Base-by-base conservation (phyloP, 1,140 invertebrate species). In the Chironomus tepperi region DNA sequence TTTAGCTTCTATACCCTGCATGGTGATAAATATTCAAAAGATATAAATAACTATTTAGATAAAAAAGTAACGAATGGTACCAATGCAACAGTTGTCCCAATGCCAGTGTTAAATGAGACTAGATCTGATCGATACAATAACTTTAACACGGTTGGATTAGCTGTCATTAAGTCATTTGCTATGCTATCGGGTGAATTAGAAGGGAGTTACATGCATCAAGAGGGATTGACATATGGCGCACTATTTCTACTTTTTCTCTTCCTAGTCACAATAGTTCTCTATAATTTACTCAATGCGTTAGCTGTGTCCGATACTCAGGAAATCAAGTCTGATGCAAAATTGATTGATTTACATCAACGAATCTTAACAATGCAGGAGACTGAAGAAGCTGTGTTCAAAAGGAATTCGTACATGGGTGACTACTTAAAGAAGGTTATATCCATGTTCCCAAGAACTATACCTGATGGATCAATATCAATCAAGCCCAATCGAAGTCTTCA, bases 121-220 rank as follows among this genome's bases (percentile, higher is more conserved):
- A 70, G 83, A 86, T 74, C 82, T 87, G 7, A 81, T 79, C 0
- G 80, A 7, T 83, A 87, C 42, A 82, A 84, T 21, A 89, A 88
- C 74, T 92, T 93, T 75, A 81, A 82, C 1, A 84, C 88, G 80
- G 88, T 88, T 5, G 88, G 86, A 9, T 82, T 85, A 18, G 89
- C 91, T 0, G 77, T 93, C 5, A 91, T 93, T 76, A 93, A 93
- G 83, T 93, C 91, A 0, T 88, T 92, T 18, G 89, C 93, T 0
- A 94, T 94, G 92, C 84, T 93, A 19, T 93, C 91, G 0, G 92
- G 92, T 9, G 92, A 94, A 81, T 91, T 93, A 77, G 91, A 94
- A 77, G 90, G 90, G 0, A 83, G 86, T 6, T 87, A 87, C n/a
- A 89, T 94, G 16, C 88, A 91, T 43, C 93, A 93, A 77, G 82